phyloP scores from a whole-genome alignment of 2,888 invertebrate genomes.

The Cheilosia vulpina region DNA sequence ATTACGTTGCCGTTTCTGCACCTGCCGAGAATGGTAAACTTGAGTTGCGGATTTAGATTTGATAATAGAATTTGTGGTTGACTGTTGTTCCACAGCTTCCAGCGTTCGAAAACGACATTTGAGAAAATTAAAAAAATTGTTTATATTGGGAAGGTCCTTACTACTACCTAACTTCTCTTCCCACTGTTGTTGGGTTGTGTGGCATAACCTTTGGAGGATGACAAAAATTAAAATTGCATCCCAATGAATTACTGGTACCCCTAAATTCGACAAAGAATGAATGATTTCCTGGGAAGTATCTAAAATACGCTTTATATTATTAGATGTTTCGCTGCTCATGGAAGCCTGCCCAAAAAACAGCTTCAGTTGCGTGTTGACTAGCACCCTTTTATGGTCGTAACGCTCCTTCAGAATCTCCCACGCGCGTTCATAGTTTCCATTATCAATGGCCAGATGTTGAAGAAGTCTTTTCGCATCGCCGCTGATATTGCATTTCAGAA shows the following conservation, averaged over 20 bases:
- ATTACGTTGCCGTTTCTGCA: neutral
- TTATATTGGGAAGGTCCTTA: neutral
- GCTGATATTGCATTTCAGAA: neutral
- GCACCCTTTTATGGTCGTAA: no score
- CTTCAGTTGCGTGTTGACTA: conserved; percentile 14
- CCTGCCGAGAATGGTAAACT: neutral
- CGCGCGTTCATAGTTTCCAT: neutral
- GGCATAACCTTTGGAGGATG: neutral
- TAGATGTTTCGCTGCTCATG: neutral
- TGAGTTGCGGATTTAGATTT: neutral
- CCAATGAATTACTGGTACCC: no score
- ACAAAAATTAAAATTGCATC: neutral
- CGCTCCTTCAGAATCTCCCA: conserved; percentile 16
- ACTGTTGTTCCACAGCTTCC: neutral
- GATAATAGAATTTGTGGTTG: neutral
- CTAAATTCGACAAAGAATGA: neutral
- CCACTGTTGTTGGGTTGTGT: neutral
- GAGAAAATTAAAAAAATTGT: neutral
- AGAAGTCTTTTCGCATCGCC: neutral
- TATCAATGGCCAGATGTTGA: neutral
- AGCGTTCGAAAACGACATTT: neutral
- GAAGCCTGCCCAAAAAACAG: neutral
- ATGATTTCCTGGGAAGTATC: neutral
- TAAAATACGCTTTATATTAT: neutral
- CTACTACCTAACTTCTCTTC: neutral